phyloP scores from a whole-genome alignment of 2,797 vertebrate species.

The Anniella stebbinsi region DNA sequence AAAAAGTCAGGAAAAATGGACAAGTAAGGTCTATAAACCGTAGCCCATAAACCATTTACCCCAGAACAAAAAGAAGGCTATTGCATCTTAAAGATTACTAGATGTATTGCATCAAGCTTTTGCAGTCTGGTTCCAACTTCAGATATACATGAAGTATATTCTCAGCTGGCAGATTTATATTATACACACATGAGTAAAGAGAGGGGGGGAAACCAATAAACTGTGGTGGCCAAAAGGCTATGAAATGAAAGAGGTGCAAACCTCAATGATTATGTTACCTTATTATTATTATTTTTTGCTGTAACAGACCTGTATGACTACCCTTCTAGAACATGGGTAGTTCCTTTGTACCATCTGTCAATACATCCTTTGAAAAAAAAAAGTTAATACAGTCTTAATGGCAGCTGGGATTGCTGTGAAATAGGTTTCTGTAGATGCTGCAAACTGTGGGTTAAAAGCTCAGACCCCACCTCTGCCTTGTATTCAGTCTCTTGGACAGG shows the following conservation, averaged over 20 bases:
- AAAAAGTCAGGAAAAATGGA: neutral
- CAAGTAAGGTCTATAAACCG: neutral
- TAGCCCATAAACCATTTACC: neutral
- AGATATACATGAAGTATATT: neutral
- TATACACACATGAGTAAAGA: neutral
- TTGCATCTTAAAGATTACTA: neutral
- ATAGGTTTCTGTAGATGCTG: too few species aligned
- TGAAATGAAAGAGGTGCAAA: neutral
- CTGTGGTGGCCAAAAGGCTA: neutral
- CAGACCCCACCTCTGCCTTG: too few species aligned
- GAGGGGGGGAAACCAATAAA: neutral
- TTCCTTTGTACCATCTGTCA: too few species aligned
- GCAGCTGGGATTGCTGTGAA: too few species aligned
- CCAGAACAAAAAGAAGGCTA: neutral
- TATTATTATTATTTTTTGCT: too few species aligned
- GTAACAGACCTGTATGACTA: neutral
- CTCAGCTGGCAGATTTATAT: neutral
- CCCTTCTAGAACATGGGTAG: neutral
- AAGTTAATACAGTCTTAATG: too few species aligned
- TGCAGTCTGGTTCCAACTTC: neutral
- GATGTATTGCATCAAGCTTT: neutral
- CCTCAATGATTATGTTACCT: neutral
- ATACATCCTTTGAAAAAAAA: too few species aligned
- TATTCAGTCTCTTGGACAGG: too few species aligned
- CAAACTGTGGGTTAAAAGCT: too few species aligned